Conservation (phyloP, 2,797 vertebrate genomes). For the Cyprinodon diabolis region DNA sequence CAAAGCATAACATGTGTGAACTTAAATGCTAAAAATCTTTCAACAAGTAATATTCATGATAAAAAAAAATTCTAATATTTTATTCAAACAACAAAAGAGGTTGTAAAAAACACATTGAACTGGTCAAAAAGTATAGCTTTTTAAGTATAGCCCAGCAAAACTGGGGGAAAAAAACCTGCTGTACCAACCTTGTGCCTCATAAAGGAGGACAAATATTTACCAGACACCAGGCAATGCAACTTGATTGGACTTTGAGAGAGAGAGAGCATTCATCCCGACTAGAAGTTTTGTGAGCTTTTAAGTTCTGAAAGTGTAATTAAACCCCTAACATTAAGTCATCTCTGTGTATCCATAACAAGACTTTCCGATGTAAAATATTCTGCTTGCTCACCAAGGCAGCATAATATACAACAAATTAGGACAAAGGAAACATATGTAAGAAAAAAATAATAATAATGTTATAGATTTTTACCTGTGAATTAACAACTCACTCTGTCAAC, state of each 20-base stretch:
- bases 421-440: background rate
- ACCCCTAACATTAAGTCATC: background rate
- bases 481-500: too few relatives aligned
- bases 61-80: too few relatives aligned
- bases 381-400: background rate
- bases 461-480: background rate
- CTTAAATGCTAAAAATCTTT: too few relatives aligned
- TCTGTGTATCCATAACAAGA: background rate
- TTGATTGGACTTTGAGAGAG: background rate
- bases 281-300: background rate
- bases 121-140: too few relatives aligned
- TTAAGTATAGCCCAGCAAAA: too few relatives aligned
- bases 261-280: background rate
- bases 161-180: too few relatives aligned
- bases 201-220: too few relatives aligned
- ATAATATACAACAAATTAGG: background rate
- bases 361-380: background rate
- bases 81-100: too few relatives aligned
- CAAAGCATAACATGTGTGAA: too few relatives aligned
- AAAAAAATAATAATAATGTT: background rate
- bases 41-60: too few relatives aligned
- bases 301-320: background rate
- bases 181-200: too few relatives aligned
- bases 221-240: background rate
- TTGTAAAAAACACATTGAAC: too few relatives aligned